Conservation (phyloP, 92 coral and sea anemone genomes). For the Porites divaricata region DNA sequence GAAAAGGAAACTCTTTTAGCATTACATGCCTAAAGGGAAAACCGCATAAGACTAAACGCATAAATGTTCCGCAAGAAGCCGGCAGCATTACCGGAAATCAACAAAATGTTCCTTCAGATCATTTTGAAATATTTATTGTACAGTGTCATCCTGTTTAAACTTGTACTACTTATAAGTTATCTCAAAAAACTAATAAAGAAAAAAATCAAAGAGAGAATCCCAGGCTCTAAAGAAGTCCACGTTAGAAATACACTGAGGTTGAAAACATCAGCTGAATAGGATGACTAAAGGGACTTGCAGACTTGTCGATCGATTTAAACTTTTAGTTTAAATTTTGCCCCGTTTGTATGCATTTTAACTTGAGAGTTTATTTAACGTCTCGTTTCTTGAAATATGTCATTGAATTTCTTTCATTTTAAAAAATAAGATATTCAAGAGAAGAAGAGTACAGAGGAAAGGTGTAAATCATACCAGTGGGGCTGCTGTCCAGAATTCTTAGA, state of each 20-base stretch:
- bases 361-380: neutral
- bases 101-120: neutral
- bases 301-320: too few relatives aligned
- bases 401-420: neutral
- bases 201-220: too few relatives aligned
- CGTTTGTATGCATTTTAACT: neutral
- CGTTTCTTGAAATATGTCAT: neutral
- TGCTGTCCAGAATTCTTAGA: slow-evolving; percentile 87
- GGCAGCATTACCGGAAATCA: slow-evolving; percentile 3
- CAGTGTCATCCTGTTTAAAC: too few relatives aligned
- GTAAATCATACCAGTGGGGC: slow-evolving; percentile 87
- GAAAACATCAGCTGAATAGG: too few relatives aligned
- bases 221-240: too few relatives aligned
- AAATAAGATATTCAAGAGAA: neutral
- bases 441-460: neutral
- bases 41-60: too few relatives aligned
- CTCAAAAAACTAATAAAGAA: too few relatives aligned
- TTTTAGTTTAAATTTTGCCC: neutral
- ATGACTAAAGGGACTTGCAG: too few relatives aligned
- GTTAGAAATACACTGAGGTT: too few relatives aligned
- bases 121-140: neutral
- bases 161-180: too few relatives aligned
- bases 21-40: too few relatives aligned
- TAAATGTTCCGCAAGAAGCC: neutral
- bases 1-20: too few relatives aligned